phyloP scores from a whole-genome alignment of 2,888 invertebrate species.

The Agrotis clavis region DNA sequence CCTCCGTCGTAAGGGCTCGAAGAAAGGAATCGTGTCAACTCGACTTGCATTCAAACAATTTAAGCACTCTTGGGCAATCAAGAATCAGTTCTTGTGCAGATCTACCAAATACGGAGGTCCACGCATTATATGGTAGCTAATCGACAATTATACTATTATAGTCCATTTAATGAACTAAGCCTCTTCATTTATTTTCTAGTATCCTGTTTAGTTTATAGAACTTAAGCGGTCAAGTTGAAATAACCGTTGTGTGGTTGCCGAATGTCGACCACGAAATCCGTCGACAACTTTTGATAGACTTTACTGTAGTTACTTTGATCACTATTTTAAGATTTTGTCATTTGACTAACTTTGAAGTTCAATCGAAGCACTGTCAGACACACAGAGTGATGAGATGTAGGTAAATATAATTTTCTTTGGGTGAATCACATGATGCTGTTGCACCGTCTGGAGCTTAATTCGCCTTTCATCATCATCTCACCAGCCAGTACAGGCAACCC shows the following conservation, averaged over 20 bases:
- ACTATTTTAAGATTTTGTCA: neutral
- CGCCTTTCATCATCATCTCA: slow-evolving; percentile 14
- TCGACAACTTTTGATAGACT: slow-evolving; percentile 4
- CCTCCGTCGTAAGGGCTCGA: neutral
- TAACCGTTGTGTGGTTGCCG: slow-evolving; percentile 8
- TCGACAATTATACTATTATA: slow-evolving; percentile 21
- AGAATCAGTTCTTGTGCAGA: slow-evolving; percentile 10
- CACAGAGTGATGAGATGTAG: neutral
- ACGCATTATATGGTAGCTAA: slow-evolving; percentile 12
- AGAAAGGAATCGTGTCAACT: slow-evolving; percentile 15
- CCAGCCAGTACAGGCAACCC: slow-evolving; percentile 3
- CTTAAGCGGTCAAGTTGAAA: slow-evolving; percentile 26
- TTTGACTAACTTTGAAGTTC: neutral
- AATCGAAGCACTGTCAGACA: neutral
- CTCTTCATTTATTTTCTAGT: slow-evolving; percentile 7
- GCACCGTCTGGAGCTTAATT: neutral
- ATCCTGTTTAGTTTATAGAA: neutral
- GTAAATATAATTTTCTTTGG: neutral
- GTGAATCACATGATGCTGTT: slow-evolving; percentile 12
- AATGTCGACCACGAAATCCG: slow-evolving; percentile 9
- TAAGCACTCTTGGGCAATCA: neutral
- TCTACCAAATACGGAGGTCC: neutral
- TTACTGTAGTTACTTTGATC: neutral
- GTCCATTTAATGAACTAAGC: slow-evolving; percentile 15
- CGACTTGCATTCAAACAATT: slow-evolving; percentile 25